Evolutionary conservation across 2,888 invertebrate genomes (phyloP).

Genomic region (Cryptocephalus primarius): DNA sequence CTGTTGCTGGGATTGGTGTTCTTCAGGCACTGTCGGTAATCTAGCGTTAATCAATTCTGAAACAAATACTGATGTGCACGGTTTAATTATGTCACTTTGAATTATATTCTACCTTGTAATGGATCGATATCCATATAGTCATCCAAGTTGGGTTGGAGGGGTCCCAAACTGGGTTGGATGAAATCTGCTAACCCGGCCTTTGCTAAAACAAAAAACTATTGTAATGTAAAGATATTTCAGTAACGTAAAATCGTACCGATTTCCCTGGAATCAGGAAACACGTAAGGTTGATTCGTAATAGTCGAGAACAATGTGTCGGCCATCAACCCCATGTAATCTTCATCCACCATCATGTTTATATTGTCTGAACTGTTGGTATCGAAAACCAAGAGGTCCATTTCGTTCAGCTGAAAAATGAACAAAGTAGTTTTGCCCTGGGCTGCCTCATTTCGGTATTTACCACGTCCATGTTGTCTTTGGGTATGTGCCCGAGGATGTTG

Average conservation of each 20-base stretch:
- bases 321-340: conserved; percentile 79
- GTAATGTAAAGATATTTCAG: too few species aligned
- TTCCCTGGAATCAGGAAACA: conserved; percentile 94
- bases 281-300: conserved; percentile 79
- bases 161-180: conserved; percentile 95
- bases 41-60: conserved; percentile 46
- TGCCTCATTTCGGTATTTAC: conserved; percentile 37
- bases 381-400: conserved; percentile 65
- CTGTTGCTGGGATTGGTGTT: conserved; percentile 24
- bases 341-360: conserved; percentile 69
- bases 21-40: conserved; percentile 52
- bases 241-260: conserved; percentile 52
- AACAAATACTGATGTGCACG: conserved; percentile 12
- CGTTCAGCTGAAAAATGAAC: conserved; percentile 45
- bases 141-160: conserved; percentile 92
- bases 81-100: too few species aligned
- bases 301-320: conserved; percentile 86
- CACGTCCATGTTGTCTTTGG: conserved; percentile 64
- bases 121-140: conserved; percentile 88
- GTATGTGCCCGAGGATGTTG: conserved; percentile 63
- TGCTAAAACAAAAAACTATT: conserved; percentile 42
- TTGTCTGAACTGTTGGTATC: conserved; percentile 55
- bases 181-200: conserved; percentile 88
- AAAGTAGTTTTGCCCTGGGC: background rate
- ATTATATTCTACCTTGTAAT: conserved; percentile 18